Evolutionary conservation across 2,888 invertebrate species (phyloP), one percentile per base, ranked within the genome.

Genomic region (Proisotoma minuta): DNA sequence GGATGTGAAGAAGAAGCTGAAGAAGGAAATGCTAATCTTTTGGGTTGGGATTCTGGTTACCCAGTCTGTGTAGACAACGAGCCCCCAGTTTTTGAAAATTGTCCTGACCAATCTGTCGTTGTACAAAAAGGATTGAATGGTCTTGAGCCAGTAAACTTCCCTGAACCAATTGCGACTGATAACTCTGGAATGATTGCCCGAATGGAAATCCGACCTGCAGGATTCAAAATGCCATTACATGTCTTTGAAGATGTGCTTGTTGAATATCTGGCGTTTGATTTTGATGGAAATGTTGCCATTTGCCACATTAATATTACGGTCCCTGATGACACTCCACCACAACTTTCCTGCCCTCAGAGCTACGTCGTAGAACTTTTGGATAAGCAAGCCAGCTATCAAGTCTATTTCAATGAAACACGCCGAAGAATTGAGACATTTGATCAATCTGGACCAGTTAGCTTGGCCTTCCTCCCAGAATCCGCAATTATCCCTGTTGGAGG

Each of bases 281-380:
- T 91, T 75, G 96, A 96, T 76, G 96, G 96, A 71, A 98, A 98
- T 76, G 94, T 94, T 15, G 98, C 96, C 15, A 93, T 94, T 76
- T 98, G 98, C 76, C 90, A 91, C 81, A 93, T 98, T 28, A 93
- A 94, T 75, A 56, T 56, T 18, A 92, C 94, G 1, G 93, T 94
- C 10, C 91, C 91, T 28, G 94, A 95, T 78, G 88, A 93, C 58
- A 93, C 92, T 0, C 93, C 94, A 57, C 94, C 94, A 5, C 85
- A 86, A 75, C 79, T 94, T 40, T 91, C 89, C 76, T 95, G 94
- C 75, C 94, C 94, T 0, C 92, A 93, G 78, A 93, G 93, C 76
- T 94, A 93, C 76, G 93, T 94, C 0, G 91, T 94, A 69, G 94
- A 94, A 78, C 79, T 95, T 62, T 88, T 91, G 0, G 93, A 93